Base-by-base conservation (phyloP, 1,140 invertebrate genomes). In the Pseudomyrmex pallidus region DNA sequence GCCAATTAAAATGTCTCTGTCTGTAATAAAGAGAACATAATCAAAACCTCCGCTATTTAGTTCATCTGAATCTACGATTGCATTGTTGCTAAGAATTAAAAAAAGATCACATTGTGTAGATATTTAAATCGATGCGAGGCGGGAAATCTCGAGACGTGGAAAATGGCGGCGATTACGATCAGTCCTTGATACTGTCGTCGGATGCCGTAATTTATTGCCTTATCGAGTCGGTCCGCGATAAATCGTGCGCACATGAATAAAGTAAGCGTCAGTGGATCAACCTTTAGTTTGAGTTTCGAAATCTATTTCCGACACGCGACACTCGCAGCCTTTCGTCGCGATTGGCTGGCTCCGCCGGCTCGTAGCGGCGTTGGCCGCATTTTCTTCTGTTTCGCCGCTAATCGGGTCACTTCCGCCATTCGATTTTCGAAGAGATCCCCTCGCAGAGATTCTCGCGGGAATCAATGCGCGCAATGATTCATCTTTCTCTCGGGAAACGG, bases 331-430 rank as follows among this genome's bases (percentile, higher is more conserved):
- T 83, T 91, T 89, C 88, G 83, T 86, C 86, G 76, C 76, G 90
- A 92, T 93, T 93, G 92, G 92, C 89, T 92, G 87, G 90, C 89
- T 72, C 84, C 85, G 89, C 44, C 86, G 88, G 88, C 73, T 91
- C 88, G 85, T 84, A 84, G 84, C 87, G 73, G 72, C 89, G 78
- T 89, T 94, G 93, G 89, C 93, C 93, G 93, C 93, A 93, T 94
- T 94, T 93, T 93, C 89, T 91, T 91, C 89, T 90, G 89, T 93
- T 92, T 93, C 89, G 85, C 85, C 73, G 82, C 91, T 92, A 94
- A 94, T 93, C 91, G 85, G 92, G 93, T 93, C 93, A 94, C 91
- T 94, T 94, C 91, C 93, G 91, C 85, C 72, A 89, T 89, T 78
- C 84, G 86, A 85, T 73, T 52, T 85, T 87, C 85, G 48, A 74